Evolutionary conservation across 1,140 invertebrate genomes (phyloP).

Genomic region (Palaemon carinicauda): DNA sequence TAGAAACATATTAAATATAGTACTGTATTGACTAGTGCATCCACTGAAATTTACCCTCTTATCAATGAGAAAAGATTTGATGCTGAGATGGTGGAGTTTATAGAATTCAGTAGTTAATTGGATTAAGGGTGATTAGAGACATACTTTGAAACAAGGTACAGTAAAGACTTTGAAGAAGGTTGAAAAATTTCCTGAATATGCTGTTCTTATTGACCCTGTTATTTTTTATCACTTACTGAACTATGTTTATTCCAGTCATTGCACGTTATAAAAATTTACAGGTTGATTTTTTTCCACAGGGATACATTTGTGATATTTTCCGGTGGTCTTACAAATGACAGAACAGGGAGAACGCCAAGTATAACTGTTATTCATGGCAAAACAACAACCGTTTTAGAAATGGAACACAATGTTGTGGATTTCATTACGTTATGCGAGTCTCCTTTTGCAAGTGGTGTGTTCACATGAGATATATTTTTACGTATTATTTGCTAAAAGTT

Average conservation of each 20-base stretch:
- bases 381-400: slow-evolving; percentile 95
- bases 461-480: neutral
- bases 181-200: too few relatives aligned
- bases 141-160: too few relatives aligned
- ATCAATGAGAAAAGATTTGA: too few relatives aligned
- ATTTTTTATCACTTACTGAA: neutral
- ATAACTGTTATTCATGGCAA: slow-evolving; percentile 95
- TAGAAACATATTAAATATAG: too few relatives aligned
- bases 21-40: too few relatives aligned
- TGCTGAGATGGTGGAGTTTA: too few relatives aligned
- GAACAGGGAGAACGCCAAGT: slow-evolving; percentile 88
- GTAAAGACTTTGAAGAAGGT: too few relatives aligned
- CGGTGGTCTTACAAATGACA: slow-evolving; percentile 90
- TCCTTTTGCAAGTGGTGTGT: slow-evolving; percentile 87
- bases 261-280: neutral
- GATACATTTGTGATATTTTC: slow-evolving; percentile 94
- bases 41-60: too few relatives aligned
- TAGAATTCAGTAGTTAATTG: too few relatives aligned
- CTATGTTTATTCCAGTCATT: neutral
- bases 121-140: too few relatives aligned
- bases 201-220: too few relatives aligned
- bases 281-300: slow-evolving; percentile 62
- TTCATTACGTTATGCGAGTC: slow-evolving; percentile 95
- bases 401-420: slow-evolving; percentile 98
- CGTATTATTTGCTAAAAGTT: too few relatives aligned